Percentiles rank a stretch among this genome's conserved stretches.
phyloP scores from a whole-genome alignment of 2,888 invertebrate species.

The Acholoe squamosa region DNA sequence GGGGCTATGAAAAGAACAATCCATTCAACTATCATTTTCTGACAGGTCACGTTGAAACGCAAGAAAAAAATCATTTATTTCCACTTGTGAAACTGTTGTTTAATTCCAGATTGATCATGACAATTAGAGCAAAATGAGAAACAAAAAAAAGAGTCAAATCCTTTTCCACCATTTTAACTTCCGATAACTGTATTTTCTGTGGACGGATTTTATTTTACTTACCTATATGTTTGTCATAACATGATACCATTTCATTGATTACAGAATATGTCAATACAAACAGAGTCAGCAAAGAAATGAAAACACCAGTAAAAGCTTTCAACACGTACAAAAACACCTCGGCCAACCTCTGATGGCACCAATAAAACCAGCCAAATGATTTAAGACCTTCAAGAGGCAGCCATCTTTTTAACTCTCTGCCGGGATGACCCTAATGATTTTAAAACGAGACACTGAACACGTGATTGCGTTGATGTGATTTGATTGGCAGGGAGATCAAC shows the following conservation, averaged over 20 bases:
- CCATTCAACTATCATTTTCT: conserved; percentile 9
- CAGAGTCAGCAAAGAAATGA: background rate
- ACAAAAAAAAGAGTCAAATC: background rate
- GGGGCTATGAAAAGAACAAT: background rate
- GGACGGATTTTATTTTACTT: too few relatives aligned
- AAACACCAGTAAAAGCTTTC: conserved; percentile 11
- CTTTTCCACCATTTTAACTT: too few relatives aligned
- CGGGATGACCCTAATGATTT: conserved; percentile 57
- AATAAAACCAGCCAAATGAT: conserved; percentile 38
- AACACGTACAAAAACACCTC: background rate
- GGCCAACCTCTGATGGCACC: background rate
- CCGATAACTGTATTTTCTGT: too few relatives aligned
- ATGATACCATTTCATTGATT: too few relatives aligned
- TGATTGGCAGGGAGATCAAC: conserved; percentile 61
- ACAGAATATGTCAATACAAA: too few relatives aligned
- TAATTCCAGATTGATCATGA: conserved; percentile 24
- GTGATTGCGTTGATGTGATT: conserved; percentile 58
- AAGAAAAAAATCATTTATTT: conserved; percentile 22
- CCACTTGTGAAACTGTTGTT: background rate
- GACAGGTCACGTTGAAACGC: background rate
- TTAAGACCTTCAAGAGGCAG: conserved; percentile 20
- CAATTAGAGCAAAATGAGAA: conserved; percentile 15
- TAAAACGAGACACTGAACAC: conserved; percentile 59
- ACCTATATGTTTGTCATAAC: too few relatives aligned
- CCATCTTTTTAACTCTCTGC: conserved; percentile 34